Evolutionary conservation across 2,113 vertebrate genomes (phyloP).

Genomic region (Spilogale gracilis): DNA sequence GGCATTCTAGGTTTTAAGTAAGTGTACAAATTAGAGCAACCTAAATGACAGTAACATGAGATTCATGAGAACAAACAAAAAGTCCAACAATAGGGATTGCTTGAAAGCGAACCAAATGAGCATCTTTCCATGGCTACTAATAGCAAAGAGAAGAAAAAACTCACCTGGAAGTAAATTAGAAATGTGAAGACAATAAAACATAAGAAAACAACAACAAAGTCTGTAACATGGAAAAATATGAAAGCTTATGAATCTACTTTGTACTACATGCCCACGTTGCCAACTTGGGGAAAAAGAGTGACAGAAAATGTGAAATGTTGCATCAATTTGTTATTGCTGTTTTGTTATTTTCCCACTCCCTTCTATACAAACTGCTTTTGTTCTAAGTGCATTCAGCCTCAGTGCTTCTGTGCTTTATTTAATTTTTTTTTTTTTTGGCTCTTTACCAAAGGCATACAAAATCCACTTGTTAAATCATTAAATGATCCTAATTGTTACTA

Average conservation of each 20-base stretch:
- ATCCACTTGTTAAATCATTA: neutral
- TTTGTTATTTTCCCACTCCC: neutral
- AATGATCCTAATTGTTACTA: neutral
- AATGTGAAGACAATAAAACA: constrained; percentile 66
- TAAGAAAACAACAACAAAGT: constrained; percentile 20
- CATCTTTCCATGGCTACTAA: constrained; percentile 46
- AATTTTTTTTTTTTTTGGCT: neutral
- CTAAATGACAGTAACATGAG: neutral
- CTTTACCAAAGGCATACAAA: neutral
- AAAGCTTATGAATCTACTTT: neutral
- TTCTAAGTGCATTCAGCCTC: neutral
- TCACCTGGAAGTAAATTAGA: constrained; percentile 66
- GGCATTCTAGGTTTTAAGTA: neutral
- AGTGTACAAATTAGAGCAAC: neutral
- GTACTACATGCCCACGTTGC: neutral
- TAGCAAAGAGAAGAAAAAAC: constrained; percentile 45
- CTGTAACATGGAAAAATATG: constrained; percentile 12
- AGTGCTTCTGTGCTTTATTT: neutral
- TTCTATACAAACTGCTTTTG: constrained; percentile 25
- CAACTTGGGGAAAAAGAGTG: neutral
- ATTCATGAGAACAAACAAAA: constrained; percentile 60
- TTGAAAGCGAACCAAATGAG: constrained; percentile 48
- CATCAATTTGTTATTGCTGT: neutral
- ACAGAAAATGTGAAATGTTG: constrained; percentile 30
- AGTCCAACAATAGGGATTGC: neutral